Evolutionary conservation across 1,140 invertebrate genomes (phyloP), one percentile per base, ranked within the genome.

Genomic region (Drosophila albomicans): DNA sequence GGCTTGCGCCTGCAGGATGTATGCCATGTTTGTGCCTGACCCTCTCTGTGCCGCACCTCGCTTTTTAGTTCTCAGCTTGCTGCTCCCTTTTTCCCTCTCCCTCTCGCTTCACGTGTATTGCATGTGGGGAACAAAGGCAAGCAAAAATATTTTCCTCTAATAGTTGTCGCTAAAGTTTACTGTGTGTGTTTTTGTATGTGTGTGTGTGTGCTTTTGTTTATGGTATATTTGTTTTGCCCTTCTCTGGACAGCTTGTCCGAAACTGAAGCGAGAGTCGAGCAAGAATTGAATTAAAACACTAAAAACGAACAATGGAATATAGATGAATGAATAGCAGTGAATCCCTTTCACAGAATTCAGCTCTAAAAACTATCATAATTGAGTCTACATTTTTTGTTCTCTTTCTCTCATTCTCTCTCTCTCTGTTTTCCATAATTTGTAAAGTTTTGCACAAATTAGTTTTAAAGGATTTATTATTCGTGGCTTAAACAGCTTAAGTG

Each of bases 121-220:
- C 62, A 20, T 25, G 45, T 59, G 78, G 71, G 56, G 70, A 84
- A 79, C 74, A 89, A 85, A 88, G 78, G 70, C 61, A 43, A 81
- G 74, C 85, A 78, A 75, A 88, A 88, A 88, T 88, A 88, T 88
- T 88, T 88, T 78, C 56, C 80, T 82, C 85, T 88, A 89, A 89
- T 84, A 89, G 85, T 88, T 88, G 85, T 89, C 84, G 85, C 80
- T 84, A 89, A 88, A 88, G 77, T 88, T 88, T 81, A 61, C 49
- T 48, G 51, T 71, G 56, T 35, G 5, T 56, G 54, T 61, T 35
- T 61, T 20, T 62, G 41, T 63, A 8, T 67, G 38, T 59, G 35
- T 46, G 49, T 70, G 46, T 64, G 62, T 63, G 71, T 61, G 48
- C 77, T 62, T 80, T 88, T 88, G 81, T 88, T 88, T 88, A 88